These are phyloP conservation scores for Bucco capensis DNA, from an alignment of 2,113 vertebrate genomes.

Conservation along the genomic window DNA sequence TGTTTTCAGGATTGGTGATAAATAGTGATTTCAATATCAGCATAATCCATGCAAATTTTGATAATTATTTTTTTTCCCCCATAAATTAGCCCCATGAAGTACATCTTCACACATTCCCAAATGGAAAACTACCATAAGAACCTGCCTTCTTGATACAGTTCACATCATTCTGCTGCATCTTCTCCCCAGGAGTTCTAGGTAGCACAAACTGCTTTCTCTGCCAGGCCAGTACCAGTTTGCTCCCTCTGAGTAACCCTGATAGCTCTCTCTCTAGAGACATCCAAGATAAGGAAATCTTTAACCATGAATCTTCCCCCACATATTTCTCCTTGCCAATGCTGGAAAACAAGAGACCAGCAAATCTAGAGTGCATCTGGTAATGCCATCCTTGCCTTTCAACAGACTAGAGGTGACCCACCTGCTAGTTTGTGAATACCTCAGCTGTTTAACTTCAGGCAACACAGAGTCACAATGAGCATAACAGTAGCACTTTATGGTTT, in stretches of 20 bases:
- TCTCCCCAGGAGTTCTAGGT: not conserved
- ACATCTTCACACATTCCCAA: not conserved
- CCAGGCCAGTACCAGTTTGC: not conserved
- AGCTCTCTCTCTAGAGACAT: not conserved
- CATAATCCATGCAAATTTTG: not conserved
- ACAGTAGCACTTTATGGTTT: not conserved
- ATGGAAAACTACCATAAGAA: not conserved
- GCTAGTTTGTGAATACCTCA: not conserved
- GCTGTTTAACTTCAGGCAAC: not conserved
- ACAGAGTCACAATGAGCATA: not conserved
- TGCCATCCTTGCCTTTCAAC: not conserved
- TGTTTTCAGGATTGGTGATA: not conserved
- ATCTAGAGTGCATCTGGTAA: not conserved
- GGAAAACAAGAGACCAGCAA: not conserved
- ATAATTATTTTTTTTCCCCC: not conserved
- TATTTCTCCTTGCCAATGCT: not conserved
- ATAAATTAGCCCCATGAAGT: not conserved
- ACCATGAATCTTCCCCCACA: not conserved
- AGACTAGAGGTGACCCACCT: not conserved
- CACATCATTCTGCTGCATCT: not conserved
- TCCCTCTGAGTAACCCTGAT: not conserved
- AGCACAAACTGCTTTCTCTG: not conserved
- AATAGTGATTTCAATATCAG: not conserved
- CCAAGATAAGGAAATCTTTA: not conserved
- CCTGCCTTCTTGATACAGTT: not conserved